These are phyloP conservation scores for Volucella inflata DNA, from an alignment of 2,888 invertebrate genomes.

Conservation along the genomic window DNA sequence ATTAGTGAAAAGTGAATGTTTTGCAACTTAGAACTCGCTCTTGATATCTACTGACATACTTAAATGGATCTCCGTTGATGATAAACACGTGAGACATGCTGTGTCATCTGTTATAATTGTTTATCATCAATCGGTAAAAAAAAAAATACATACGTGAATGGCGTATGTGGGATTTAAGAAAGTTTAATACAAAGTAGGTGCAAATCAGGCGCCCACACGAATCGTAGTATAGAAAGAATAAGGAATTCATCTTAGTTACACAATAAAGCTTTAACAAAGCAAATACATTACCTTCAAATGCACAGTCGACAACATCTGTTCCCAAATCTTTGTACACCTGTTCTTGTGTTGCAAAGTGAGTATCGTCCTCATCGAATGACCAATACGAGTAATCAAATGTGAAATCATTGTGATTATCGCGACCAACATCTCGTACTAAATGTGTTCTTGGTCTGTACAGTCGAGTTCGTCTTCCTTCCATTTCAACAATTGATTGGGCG, in stretches of 20 bases:
- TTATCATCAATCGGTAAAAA: too few relatives aligned
- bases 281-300: constrained; percentile 86
- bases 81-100: too few relatives aligned
- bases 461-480: constrained; percentile 93
- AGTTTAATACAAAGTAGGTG: too few relatives aligned
- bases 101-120: too few relatives aligned
- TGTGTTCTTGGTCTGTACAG: constrained; percentile 88
- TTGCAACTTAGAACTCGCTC: too few relatives aligned
- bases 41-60: too few relatives aligned
- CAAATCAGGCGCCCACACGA: too few relatives aligned
- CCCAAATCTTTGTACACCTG: constrained; percentile 90
- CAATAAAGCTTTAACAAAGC: not conserved
- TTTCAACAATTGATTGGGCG: constrained; percentile 92
- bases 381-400: constrained; percentile 96
- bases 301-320: constrained; percentile 89
- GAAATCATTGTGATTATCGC: constrained; percentile 91
- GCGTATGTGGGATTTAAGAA: too few relatives aligned
- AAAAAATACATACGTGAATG: too few relatives aligned
- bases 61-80: too few relatives aligned
- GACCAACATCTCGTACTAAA: constrained; percentile 81
- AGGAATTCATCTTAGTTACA: not conserved
- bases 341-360: constrained; percentile 91
- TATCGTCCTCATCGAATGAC: constrained; percentile 89
- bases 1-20: too few relatives aligned
- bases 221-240: too few relatives aligned